Evolutionary conservation across 2,797 vertebrate species (phyloP).

Genomic region (Cetoscarus ocellatus): DNA sequence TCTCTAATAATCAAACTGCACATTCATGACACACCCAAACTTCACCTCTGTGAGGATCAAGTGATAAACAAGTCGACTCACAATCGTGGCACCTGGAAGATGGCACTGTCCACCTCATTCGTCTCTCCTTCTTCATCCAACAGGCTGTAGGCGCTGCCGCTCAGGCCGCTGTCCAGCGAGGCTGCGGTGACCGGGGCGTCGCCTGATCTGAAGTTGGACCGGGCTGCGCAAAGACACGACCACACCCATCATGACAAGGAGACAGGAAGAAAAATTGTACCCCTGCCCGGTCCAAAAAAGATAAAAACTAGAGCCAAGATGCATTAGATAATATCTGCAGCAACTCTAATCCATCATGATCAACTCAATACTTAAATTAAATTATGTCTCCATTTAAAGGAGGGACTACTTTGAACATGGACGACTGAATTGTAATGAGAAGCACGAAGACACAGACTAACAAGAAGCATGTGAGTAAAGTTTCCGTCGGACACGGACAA

Average conservation of each 20-base stretch:
- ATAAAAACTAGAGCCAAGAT: conserved; percentile 39
- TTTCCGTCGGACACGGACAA: conserved; percentile 58
- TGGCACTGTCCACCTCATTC: conserved; percentile 91
- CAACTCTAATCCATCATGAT: conserved; percentile 17
- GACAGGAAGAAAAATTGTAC: conserved; percentile 42
- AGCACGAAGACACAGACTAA: conserved; percentile 16
- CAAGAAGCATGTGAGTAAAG: conserved; percentile 51
- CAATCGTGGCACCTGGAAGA: conserved; percentile 96
- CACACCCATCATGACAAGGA: conserved; percentile 54
- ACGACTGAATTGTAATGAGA: conserved; percentile 41
- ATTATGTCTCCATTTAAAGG: conserved; percentile 17
- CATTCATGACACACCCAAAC: neutral
- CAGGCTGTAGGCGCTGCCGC: conserved; percentile 93
- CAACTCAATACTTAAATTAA: neutral
- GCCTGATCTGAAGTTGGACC: conserved; percentile 88
- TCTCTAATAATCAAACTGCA: neutral
- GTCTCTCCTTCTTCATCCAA: conserved; percentile 92
- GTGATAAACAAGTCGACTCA: conserved; percentile 78
- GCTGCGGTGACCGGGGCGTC: conserved; percentile 93
- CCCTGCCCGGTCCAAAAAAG: conserved; percentile 61
- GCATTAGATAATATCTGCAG: conserved; percentile 29
- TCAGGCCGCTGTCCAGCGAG: conserved; percentile 93
- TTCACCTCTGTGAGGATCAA: neutral
- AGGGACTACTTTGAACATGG: conserved; percentile 18
- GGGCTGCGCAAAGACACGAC: conserved; percentile 87